These are phyloP conservation scores for Acrocephalus arundinaceus DNA, from an alignment of 2,113 vertebrate genomes.

Conservation along the genomic window DNA sequence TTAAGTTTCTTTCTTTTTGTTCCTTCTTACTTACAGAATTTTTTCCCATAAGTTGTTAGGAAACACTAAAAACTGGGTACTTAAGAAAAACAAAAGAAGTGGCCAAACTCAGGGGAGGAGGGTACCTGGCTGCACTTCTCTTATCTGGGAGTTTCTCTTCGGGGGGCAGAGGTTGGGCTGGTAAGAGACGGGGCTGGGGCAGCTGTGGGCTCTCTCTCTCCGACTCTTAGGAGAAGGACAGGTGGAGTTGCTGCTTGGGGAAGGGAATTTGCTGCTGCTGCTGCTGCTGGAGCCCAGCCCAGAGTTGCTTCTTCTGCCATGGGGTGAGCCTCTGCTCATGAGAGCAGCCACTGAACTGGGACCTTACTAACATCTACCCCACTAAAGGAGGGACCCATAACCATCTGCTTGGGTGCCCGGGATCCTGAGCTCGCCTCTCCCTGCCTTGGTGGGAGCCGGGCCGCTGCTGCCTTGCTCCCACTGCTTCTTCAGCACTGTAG, in stretches of 20 bases:
- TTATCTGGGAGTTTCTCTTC: not conserved
- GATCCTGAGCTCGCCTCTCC: too few relatives aligned
- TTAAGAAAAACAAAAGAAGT: not conserved
- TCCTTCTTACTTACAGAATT: too few relatives aligned
- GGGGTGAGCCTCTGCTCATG: not conserved
- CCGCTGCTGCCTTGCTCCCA: accelerated
- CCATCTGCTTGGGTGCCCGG: not conserved
- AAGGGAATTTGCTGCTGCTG: not conserved
- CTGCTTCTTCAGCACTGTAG: not conserved
- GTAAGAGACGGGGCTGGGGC: not conserved
- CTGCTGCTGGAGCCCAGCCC: too few relatives aligned
- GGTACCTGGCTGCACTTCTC: too few relatives aligned
- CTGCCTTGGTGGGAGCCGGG: not conserved
- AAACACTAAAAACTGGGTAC: not conserved
- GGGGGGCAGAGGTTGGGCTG: too few relatives aligned
- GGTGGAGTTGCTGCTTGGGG: too few relatives aligned
- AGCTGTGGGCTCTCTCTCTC: not conserved
- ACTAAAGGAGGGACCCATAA: not conserved
- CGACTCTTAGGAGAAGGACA: accelerated
- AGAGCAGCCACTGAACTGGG: too few relatives aligned
- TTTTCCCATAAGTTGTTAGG: too few relatives aligned
- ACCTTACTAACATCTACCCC: too few relatives aligned
- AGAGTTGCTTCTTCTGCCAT: too few relatives aligned
- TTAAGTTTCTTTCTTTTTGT: not conserved
- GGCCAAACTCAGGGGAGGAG: not conserved